phyloP scores from a whole-genome alignment of 2,113 vertebrate species.

The Zeus faber region DNA sequence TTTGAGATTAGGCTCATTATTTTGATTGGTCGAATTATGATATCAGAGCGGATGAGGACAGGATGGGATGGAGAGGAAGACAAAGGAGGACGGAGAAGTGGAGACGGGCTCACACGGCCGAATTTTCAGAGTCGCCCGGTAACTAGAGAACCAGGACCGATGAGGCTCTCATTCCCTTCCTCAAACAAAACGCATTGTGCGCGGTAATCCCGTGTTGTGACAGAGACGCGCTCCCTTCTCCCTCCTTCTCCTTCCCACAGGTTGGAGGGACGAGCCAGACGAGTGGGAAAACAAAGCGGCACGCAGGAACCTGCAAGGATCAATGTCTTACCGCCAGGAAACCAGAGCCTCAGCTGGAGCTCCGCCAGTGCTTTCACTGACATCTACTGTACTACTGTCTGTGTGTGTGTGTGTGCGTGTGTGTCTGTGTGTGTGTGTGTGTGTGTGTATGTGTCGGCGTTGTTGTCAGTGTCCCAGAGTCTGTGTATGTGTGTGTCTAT shows the following conservation, averaged over 20 bases:
- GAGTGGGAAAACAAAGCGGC: conserved; percentile 52
- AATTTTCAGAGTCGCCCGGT: no score
- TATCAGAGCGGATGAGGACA: conserved; percentile 7
- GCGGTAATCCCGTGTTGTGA: conserved; percentile 63
- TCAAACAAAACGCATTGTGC: conserved; percentile 46
- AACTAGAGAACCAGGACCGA: conserved; percentile 29
- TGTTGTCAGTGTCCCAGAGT: not conserved
- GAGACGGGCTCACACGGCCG: no score
- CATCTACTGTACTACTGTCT: conserved; percentile 19
- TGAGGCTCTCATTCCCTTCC: conserved; percentile 34
- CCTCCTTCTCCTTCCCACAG: conserved; percentile 62
- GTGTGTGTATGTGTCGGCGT: not conserved
- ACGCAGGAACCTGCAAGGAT: conserved; percentile 63
- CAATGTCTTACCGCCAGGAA: conserved; percentile 56
- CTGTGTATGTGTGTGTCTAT: not conserved
- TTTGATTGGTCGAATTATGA: no score
- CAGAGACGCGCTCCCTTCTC: conserved; percentile 49
- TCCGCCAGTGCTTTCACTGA: conserved; percentile 36
- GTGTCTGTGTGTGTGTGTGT: not conserved
- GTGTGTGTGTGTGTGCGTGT: conserved; percentile 12
- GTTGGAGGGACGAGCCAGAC: conserved; percentile 65
- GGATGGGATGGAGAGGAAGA: not conserved
- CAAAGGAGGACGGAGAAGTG: not conserved
- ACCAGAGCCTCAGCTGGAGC: conserved; percentile 43
- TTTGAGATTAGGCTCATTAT: no score